Evolutionary conservation across 2,797 vertebrate species (phyloP).

Genomic region (Florisuga fusca): DNA sequence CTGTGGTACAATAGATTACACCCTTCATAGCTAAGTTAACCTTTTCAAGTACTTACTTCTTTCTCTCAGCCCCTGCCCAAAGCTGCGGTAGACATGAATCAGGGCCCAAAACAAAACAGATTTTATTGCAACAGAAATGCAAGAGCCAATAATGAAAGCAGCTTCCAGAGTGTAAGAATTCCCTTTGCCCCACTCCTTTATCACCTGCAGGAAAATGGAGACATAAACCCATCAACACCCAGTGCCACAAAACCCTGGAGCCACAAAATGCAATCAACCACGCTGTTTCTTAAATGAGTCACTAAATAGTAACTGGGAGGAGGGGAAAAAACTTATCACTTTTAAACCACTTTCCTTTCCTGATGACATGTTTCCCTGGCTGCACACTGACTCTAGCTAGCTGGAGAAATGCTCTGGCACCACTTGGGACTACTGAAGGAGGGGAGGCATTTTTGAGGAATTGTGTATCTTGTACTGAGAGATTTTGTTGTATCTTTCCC

Average conservation of each 20-base stretch:
- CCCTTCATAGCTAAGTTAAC: neutral
- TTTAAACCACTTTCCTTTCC: neutral
- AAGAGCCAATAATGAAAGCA: slow-evolving; percentile 79
- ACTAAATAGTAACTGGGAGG: fast-evolving
- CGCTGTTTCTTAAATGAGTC: neutral
- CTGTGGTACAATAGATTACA: neutral
- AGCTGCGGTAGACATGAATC: slow-evolving; percentile 81
- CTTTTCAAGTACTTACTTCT: slow-evolving; percentile 81
- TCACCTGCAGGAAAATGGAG: slow-evolving; percentile 70
- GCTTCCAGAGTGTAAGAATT: slow-evolving; percentile 81
- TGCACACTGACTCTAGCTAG: neutral
- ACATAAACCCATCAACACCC: neutral
- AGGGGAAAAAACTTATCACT: neutral
- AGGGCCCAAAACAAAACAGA: slow-evolving; percentile 82
- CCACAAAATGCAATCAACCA: neutral
- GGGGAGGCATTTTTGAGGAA: neutral
- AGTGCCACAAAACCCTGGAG: neutral
- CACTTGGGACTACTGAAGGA: neutral
- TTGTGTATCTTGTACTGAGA: neutral
- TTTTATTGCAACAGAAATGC: slow-evolving; percentile 86
- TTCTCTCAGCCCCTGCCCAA: slow-evolving; percentile 86
- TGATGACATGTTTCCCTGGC: neutral
- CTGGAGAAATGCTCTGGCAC: neutral
- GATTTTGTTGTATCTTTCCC: neutral
- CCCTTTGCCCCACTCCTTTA: slow-evolving; percentile 76